Conservation (phyloP, 2,113 vertebrate genomes). For the Strigops habroptila region DNA sequence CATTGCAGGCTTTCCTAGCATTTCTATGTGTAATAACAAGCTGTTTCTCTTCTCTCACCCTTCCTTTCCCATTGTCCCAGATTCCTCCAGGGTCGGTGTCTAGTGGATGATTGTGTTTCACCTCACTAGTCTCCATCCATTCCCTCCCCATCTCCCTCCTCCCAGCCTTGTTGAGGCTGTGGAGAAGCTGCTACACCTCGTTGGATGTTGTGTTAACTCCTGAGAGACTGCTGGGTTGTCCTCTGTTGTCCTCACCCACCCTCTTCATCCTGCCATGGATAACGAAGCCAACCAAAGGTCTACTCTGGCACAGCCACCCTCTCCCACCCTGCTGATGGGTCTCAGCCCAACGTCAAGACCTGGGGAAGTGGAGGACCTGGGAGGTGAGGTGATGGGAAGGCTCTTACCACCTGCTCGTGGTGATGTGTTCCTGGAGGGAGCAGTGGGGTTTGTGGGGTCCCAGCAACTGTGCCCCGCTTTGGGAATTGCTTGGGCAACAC, state of each 20-base stretch:
- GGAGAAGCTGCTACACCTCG: conserved; percentile 36
- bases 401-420: not conserved
- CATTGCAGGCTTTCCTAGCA: fast-evolving
- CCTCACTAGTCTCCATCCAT: conserved; percentile 34
- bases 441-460: not conserved
- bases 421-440: not conserved
- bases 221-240: not conserved
- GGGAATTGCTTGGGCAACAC: not conserved
- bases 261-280: not conserved
- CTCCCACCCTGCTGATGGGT: not conserved
- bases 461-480: not conserved
- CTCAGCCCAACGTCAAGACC: not conserved
- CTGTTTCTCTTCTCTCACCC: not conserved
- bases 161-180: not conserved
- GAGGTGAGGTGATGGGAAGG: not conserved
- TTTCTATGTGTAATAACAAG: fast-evolving
- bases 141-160: not conserved
- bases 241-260: not conserved
- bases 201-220: not conserved
- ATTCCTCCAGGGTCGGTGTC: not conserved
- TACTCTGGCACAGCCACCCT: not conserved
- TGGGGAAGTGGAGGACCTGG: not conserved
- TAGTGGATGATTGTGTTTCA: conserved; percentile 6
- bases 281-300: conserved; percentile 24
- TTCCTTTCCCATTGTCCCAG: not conserved